phyloP scores from a whole-genome alignment of 2,113 vertebrate species.

The Phylloscopus trochilus region DNA sequence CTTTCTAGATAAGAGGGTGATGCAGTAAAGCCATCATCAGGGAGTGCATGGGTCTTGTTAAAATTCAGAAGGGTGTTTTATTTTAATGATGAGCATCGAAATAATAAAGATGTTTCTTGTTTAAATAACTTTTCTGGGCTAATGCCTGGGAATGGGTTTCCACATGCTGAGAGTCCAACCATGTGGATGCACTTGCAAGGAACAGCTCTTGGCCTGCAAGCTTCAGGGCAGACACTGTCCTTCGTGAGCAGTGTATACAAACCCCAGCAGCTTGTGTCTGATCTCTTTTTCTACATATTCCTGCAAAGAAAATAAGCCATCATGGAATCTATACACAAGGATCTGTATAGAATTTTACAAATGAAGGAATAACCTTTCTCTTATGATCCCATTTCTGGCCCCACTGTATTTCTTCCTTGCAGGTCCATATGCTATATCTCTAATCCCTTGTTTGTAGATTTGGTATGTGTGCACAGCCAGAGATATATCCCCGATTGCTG shows the following conservation, averaged over 20 bases:
- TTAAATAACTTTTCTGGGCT: neutral
- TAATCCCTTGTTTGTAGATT: conserved; percentile 23
- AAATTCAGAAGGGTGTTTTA: neutral
- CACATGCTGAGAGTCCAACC: neutral
- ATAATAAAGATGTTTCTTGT: neutral
- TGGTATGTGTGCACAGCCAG: neutral
- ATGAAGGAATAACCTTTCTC: neutral
- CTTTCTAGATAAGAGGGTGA: neutral
- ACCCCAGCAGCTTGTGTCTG: neutral
- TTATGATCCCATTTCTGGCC: neutral
- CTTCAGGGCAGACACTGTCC: neutral
- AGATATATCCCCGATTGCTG: conserved; percentile 9
- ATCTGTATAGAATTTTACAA: neutral
- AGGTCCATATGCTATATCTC: neutral
- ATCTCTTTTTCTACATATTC: neutral
- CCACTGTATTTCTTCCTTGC: neutral
- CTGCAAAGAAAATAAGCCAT: neutral
- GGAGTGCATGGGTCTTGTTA: neutral
- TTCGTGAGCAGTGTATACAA: fast-evolving
- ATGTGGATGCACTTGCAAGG: neutral
- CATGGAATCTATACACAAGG: neutral
- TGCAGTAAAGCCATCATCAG: neutral
- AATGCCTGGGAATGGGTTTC: neutral
- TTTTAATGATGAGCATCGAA: neutral
- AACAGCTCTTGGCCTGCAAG: neutral